Evolutionary conservation across 1,140 invertebrate genomes (phyloP), one percentile per base, ranked within the genome.

Genomic region (Tetramorium alpestre): DNA sequence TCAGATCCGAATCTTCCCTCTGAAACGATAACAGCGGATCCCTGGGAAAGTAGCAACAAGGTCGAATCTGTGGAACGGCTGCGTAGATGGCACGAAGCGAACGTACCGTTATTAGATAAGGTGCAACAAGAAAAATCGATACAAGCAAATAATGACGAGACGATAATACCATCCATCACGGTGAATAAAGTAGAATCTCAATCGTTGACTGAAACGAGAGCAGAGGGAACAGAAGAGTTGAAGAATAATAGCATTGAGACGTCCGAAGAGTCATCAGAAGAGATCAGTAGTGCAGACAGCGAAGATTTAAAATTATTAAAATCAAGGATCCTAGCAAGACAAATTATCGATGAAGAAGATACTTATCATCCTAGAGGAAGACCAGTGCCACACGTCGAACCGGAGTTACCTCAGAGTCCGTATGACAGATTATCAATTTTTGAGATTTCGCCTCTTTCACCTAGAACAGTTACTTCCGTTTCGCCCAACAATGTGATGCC

Each of bases 331-430:
- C 78, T 96, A 54, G 72, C 96, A 86, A 87, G 95, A 92, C 75
- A 95, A 91, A 47, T 96, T 93, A 51, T 94, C 73, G 96, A 97
- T 54, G 96, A 97, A 75, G 96, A 97, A 85, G 96, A 96, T 56
- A 97, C 97, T 0, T 97, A 97, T 92, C 96, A 97, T 94, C 97
- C 97, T 0, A 95, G 96, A 60, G 95, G 94, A 56, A 92, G 69
- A 49, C 89, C 93, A 10, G 58, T 91, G 33, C 80, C 75, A 0
- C 91, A 94, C 16, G 41, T 91, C 3, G 91, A 92, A 13, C 8
- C 70, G 0, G 86, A 89, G 54, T 44, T 90, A n/a, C 75, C 69
- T 10, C 69, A 70, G 0, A 28, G 88, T 72, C 33, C 80, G 11
- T 33, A 62, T 0, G 86, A 89, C 28, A 73, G 62, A 10, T n/a